A percentile compares a stretch with the other conserved stretches of the same genome.
Evolutionary conservation across 2,113 vertebrate species (phyloP).

Genomic region (Struthidea cinerea): DNA sequence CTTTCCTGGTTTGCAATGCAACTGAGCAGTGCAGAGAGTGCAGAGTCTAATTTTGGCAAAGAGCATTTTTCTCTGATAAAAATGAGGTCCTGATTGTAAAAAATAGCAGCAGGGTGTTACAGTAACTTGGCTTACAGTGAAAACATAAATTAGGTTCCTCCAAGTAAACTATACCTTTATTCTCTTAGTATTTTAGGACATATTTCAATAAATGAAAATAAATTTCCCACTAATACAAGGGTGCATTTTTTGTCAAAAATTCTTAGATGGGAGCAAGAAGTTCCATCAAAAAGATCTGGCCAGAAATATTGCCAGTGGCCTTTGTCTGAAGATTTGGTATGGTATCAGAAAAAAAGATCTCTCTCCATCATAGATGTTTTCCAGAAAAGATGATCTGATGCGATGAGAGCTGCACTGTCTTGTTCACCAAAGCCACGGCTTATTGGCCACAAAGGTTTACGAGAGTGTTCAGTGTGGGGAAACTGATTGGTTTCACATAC

Average conservation of each 20-base stretch:
- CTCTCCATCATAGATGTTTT: not conserved
- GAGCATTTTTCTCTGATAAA: not conserved
- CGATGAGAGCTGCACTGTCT: not conserved
- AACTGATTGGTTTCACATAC: not conserved
- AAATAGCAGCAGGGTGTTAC: not conserved
- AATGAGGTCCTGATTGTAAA: not conserved
- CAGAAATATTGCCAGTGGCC: not conserved
- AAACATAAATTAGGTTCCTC: not conserved
- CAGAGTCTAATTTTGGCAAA: not conserved
- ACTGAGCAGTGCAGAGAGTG: not conserved
- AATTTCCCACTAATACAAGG: not conserved
- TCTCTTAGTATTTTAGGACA: not conserved
- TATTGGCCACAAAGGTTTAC: not conserved
- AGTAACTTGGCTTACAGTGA: not conserved
- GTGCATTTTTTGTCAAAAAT: not conserved
- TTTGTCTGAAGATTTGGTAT: not conserved
- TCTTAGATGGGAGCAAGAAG: not conserved
- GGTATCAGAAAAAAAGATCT: not conserved
- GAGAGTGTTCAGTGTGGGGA: not conserved
- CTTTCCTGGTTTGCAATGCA: not conserved
- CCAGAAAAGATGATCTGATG: not conserved
- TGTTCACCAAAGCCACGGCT: not conserved
- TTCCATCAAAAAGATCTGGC: not conserved
- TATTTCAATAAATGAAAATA: not conserved
- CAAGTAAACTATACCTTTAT: not conserved